Conservation (phyloP, 1,140 invertebrate species). For the Papilio xuthus region DNA sequence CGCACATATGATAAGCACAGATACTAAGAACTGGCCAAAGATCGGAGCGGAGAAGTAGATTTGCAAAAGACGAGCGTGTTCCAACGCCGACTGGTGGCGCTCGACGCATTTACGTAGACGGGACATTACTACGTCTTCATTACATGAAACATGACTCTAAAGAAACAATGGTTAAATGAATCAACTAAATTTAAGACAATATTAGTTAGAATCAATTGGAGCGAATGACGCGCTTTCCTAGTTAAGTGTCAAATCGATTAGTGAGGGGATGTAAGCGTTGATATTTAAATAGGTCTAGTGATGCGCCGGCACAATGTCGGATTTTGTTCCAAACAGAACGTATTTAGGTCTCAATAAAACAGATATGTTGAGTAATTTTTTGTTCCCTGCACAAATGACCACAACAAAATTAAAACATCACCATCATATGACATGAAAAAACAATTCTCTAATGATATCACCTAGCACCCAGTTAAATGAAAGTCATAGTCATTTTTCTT, state of each 20-base stretch:
- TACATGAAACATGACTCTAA: slow-evolving; percentile 45
- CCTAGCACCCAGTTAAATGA: background rate
- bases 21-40: slow-evolving; percentile 76
- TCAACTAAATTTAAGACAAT: too few species aligned
- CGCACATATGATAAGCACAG: slow-evolving; percentile 80
- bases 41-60: slow-evolving; percentile 71
- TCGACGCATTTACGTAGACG: slow-evolving; percentile 49
- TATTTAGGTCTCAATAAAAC: too few species aligned
- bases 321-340: too few species aligned
- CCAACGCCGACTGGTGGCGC: slow-evolving; percentile 58
- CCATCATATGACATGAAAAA: background rate
- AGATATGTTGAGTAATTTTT: too few species aligned
- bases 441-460: background rate
- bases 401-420: background rate
- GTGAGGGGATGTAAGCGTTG: too few species aligned
- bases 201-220: too few species aligned
- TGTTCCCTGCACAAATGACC: too few species aligned
- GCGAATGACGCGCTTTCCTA: too few species aligned
- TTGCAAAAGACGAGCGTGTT: slow-evolving; percentile 61
- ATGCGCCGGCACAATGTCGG: too few species aligned
- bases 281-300: too few species aligned
- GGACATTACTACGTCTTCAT: slow-evolving; percentile 40
- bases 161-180: slow-evolving; percentile 22
- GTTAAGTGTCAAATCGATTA: too few species aligned
- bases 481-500: background rate